Evolutionary conservation across 2,888 invertebrate genomes (phyloP), one percentile per base, ranked within the genome.

Genomic region (Muschampia plurimacula): DNA sequence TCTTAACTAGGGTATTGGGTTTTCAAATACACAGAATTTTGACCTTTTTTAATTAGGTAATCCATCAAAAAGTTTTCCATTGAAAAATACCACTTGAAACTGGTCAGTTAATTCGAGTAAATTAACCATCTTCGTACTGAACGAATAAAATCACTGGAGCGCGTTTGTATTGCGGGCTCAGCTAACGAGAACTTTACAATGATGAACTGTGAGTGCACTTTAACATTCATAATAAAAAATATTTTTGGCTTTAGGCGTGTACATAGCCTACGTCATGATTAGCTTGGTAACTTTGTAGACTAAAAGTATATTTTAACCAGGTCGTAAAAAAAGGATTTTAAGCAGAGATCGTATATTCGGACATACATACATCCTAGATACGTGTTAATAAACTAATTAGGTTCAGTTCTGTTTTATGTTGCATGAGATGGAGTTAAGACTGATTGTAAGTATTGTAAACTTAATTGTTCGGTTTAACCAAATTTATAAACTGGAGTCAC

Each of bases 91-190:
- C 59, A 71, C 65, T 59, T 65, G 67, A 75, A 84, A 83, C 82
- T 83, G 87, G 85, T 84, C 85, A 86, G 84, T 82, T 83, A 81
- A 79, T 80, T 79, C 76, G 79, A 77, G 81, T 84, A 86, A 86
- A 85, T 83, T 83, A 82, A 83, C 81, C 83, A 83, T 83, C 82
- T 84, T 82, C 83, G 77, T 77, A 76, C 77, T 80, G 80, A 82
- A 84, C 84, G 83, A 87, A 85, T 84, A 84, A 85, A 90, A 78
- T 86, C 89, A 77, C 85, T 89, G 90, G 86, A 86, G 89, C 92
- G 90, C 81, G 83, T 79, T 81, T 92, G 85, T 88, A 93, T 93
- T 93, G 93, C 92, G 92, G 81, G 85, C 82, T 77, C 78, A 79
- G 82, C 88, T 90, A 90, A 90, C 87, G 87, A 91, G 89, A 83